A percentile compares a stretch with the other conserved stretches of the same genome.
Conservation (phyloP, 2,797 vertebrate genomes). For the Lacerta agilis region DNA sequence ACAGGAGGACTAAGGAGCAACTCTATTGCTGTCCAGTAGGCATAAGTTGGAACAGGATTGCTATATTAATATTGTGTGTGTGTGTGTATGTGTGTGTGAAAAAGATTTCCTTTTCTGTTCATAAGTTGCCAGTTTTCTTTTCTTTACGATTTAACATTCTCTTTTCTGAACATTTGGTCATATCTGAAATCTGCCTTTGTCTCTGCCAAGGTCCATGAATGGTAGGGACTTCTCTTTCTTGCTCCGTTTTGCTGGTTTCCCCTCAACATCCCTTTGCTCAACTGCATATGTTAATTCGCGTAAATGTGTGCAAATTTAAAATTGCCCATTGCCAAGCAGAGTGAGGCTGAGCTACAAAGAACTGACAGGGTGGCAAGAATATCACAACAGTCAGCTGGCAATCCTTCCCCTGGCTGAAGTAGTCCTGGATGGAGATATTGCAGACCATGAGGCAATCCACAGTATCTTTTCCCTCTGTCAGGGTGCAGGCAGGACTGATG, state of each 20-base stretch:
- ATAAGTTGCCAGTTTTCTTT: neutral
- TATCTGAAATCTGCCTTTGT: neutral
- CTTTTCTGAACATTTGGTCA: conserved; percentile 4
- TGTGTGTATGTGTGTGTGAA: neutral
- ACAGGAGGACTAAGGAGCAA: neutral
- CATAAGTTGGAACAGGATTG: neutral
- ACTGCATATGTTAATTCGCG: conserved; percentile 1
- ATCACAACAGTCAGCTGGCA: neutral
- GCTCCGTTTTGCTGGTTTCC: conserved; percentile 14
- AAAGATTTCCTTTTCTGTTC: neutral
- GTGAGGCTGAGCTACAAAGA: neutral
- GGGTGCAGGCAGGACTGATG: neutral
- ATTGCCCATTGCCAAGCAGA: neutral
- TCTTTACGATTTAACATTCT: neutral
- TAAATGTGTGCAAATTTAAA: conserved; percentile 24
- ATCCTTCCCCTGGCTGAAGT: neutral
- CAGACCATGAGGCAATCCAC: neutral
- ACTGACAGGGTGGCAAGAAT: neutral
- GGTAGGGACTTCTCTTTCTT: neutral
- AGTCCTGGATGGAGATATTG: neutral
- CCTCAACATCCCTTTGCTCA: neutral
- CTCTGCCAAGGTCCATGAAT: neutral
- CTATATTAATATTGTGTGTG: neutral
- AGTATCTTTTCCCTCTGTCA: neutral
- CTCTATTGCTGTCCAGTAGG: neutral